Base-by-base conservation (phyloP, 2,888 invertebrate genomes). In the Drosophila sordidapex region DNA sequence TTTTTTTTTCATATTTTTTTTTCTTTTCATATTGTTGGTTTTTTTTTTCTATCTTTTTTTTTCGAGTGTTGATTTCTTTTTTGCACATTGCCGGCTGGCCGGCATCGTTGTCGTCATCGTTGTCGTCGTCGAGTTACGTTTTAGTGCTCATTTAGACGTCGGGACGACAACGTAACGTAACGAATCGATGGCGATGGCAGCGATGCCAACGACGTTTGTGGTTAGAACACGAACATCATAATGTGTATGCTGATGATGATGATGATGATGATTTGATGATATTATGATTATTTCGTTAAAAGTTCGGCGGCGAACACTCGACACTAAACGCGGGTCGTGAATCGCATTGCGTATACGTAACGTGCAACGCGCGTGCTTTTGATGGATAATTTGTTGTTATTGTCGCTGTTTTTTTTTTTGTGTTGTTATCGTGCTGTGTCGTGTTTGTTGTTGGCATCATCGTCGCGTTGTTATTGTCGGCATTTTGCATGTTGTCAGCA, bases 71-170 rank as follows among this genome's bases (percentile, higher is more conserved):
- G 15, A n/a, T 62, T 59, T 67, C 49, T 63, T 25, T 27, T 65
- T 36, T 56, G 56, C 38, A 67, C 65, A 51, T 65, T 76, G 81
- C 81, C 78, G 83, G 83, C 75, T 79, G 73, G 54, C 79, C 84
- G 85, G 82, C 84, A 38, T 29, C 56, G 56, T 56, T 56, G 70
- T 68, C 75, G 79, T 57, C 59, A 38, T 29, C 54, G 54, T 36
- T 27, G 68, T 69, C 74, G 79, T 49, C 58, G 58, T 60, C 75
- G 62, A 72, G 76, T 82, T 81, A 78, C 77, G 75, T 89, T 88
- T 89, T 90, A 89, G 88, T 89, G 88, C 87, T 84, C 88, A 90
- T 89, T 89, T 89, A 88, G 87, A 84, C 88, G 88, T 83, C 84
- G 84, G 64, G 63, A 87, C 88, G 82, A 77, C 74, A 83, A 81